phyloP scores from a whole-genome alignment of 2,888 invertebrate species.

The Drosophila limbata region DNA sequence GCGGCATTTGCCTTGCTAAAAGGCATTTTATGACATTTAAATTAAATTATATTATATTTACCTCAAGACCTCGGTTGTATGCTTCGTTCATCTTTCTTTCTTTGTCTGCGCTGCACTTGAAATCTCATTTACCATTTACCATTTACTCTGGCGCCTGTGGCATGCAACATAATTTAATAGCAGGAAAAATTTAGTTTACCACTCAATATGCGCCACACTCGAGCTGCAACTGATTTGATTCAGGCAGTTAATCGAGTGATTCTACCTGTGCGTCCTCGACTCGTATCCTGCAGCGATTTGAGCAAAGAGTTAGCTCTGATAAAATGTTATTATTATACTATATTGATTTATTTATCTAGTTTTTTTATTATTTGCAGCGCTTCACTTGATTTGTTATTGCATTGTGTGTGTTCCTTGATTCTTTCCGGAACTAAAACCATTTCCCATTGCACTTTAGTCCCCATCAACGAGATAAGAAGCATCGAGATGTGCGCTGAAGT shows the following conservation, averaged over 20 bases:
- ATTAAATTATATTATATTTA: conserved; percentile 55
- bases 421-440: conserved; percentile 20
- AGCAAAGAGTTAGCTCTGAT: conserved; percentile 28
- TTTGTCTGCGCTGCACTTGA: conserved; percentile 5
- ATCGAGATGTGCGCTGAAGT: conserved; percentile 17
- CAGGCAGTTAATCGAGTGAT: conserved; percentile 60
- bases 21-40: conserved; percentile 43
- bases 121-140: conserved; percentile 34
- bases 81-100: background rate
- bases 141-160: conserved; percentile 36
- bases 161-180: conserved; percentile 65
- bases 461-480: conserved; percentile 4
- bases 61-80: conserved; percentile 21
- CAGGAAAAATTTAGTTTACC: conserved; percentile 45
- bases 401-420: conserved; percentile 14
- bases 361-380: conserved; percentile 26
- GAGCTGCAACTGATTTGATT: conserved; percentile 65
- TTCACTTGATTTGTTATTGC: conserved; percentile 36
- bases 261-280: background rate
- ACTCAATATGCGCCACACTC: conserved; percentile 24
- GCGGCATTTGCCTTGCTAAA: conserved; percentile 34
- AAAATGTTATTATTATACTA: conserved; percentile 61
- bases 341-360: conserved; percentile 58
- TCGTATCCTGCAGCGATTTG: background rate
- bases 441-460: conserved; percentile 6